Evolutionary conservation across 2,113 vertebrate genomes (phyloP), one percentile per base, ranked within the genome.

Genomic region (Dicentrarchus labrax): DNA sequence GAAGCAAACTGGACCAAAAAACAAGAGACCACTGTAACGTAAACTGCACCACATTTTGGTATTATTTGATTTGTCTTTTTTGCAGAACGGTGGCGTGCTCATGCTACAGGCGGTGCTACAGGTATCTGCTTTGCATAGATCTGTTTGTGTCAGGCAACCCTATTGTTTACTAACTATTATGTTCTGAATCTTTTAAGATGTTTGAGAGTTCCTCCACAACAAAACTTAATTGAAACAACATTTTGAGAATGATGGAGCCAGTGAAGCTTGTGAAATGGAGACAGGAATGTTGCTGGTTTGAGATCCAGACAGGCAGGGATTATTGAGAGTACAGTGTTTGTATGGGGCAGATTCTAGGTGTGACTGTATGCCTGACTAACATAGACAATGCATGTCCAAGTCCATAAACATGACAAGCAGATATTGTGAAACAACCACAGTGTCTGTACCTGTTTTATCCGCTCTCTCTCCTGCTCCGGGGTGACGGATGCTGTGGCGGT

Each of bases 401-500:
- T 5, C n/a, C 17, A 6, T 71, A 72, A 24, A 54, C 12, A 16
- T 67, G 24, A 67, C 50, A 21, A 82, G 45, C 11, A 50, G 43
- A 30, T 48, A 24, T 0, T 8, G 8, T 38, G 6, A 76, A 57
- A 19, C 16, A 47, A 0, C 51, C 11, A 9, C 21, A 4, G 65
- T 24, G 24, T 39, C 1, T 4, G 87, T 86, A 99, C 98, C 95
- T 98, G 98, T 84, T 99, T 99, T 83, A 99, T 97, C 92, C 97
- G 97, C 72, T 99, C 98, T 73, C 98, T 94, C 92, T 99, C 98
- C 92, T 98, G 97, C 82, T 99, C 98, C 7, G 97, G 97, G 41
- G 98, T 97, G n/a, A 97, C 95, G 5, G 96, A 88, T 15, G 96
- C 97, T 0, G 96, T 97, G 41, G 96, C 97, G 56, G 97, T 97